A percentile compares a stretch with the other conserved stretches of the same genome.
These are phyloP conservation scores for Microctenopoma steveboyesi DNA, from an alignment of 2,797 vertebrate genomes.

Conservation along the genomic window DNA sequence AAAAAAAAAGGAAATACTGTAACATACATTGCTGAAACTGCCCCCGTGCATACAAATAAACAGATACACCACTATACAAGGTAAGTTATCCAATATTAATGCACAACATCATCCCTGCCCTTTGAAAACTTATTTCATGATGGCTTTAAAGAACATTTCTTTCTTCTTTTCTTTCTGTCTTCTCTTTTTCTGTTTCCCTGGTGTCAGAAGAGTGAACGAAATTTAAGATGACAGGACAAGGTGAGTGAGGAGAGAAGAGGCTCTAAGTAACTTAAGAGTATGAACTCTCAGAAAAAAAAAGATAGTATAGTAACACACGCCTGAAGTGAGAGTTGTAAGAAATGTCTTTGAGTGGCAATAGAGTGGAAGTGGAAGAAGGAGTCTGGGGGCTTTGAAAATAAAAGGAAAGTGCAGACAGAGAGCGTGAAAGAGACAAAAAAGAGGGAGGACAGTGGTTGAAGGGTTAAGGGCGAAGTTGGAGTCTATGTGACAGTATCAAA, in stretches of 20 bases:
- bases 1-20: not conserved
- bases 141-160: slow-evolving; percentile 38
- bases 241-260: slow-evolving; percentile 46
- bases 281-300: slow-evolving; percentile 35
- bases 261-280: slow-evolving; percentile 55
- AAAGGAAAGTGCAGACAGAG: slow-evolving; percentile 53
- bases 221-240: slow-evolving; percentile 65
- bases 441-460: slow-evolving; percentile 47
- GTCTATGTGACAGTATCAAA: slow-evolving; percentile 81
- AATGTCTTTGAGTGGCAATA: slow-evolving; percentile 48
- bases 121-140: slow-evolving; percentile 43
- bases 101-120: slow-evolving; percentile 30
- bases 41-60: slow-evolving; percentile 11
- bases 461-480: slow-evolving; percentile 76
- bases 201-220: slow-evolving; percentile 53
- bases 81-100: slow-evolving; percentile 29
- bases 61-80: slow-evolving; percentile 1
- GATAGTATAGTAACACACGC: slow-evolving; percentile 22
- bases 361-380: slow-evolving; percentile 9
- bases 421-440: slow-evolving; percentile 51
- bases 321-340: slow-evolving; percentile 36
- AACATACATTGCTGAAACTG: not conserved
- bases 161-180: slow-evolving; percentile 32
- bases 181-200: slow-evolving; percentile 21
- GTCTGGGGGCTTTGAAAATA: slow-evolving; percentile 62